Base-by-base conservation (phyloP, 2,888 invertebrate species). In the Dendrolimus pini region DNA sequence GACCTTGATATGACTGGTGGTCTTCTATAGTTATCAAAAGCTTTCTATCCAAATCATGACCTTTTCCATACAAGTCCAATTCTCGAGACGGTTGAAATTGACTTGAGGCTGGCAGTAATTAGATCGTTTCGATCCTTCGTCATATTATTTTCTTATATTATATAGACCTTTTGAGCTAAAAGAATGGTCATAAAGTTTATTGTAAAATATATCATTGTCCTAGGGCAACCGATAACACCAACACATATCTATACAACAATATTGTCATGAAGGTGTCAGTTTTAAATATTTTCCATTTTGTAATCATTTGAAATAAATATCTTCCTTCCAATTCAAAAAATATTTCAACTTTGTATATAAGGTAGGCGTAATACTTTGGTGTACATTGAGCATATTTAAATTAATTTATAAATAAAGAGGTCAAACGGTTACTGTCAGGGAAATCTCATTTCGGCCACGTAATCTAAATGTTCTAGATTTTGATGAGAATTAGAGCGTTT, bases 91-190 rank as follows among this genome's bases (percentile, higher is more conserved):
- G 89, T 66, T 93, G 93, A 68, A 94, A 94, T 72, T 93, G 92
- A 67, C 92, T 91, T 10, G 86, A 77, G 55, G 92, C 92, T 91
- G 87, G 60, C 89, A 86, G 67, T 92, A 93, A 62, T 92, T 93
- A 12, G 94, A 93, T 61, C 93, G 90, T 61, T 94, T 92, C 95
- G 95, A 95, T 0, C 94, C 93, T 55, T 94, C 93, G 60, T 94
- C 93, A 67, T 94, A 94, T 60, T 93, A 92, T 63, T 85, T 86
- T 55, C 92, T 89, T 30, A 3, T 3, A 30, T 30, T 30, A 3
- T 3, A 30, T 30, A 30, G 30, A 6, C 30, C 30, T 30, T 30
- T 30, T 3, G 30, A 30, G 3, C 30, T 30, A 30, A 30, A 30
- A 30, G 30, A 30, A 3, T 30, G 6, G 30, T 30, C 30, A 30